Evolutionary conservation across 2,888 invertebrate genomes (phyloP).

Genomic region (Candidula unifasciata): DNA sequence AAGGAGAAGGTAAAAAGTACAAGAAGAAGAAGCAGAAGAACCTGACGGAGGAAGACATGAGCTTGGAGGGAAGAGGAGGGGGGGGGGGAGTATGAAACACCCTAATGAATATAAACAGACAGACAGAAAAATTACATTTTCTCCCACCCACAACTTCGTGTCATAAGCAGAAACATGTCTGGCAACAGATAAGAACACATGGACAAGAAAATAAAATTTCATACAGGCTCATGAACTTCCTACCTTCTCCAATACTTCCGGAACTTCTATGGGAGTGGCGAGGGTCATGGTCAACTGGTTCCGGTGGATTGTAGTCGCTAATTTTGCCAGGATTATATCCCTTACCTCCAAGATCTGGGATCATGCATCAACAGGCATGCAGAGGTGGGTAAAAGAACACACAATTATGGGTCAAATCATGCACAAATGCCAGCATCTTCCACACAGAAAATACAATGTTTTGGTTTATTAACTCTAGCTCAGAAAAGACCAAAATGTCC

Average conservation of each 20-base stretch:
- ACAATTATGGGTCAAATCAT: background rate
- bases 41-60: too few relatives aligned
- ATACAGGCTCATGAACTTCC: constrained; percentile 44
- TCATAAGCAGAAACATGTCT: too few relatives aligned
- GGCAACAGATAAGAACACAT: too few relatives aligned
- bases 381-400: constrained; percentile 26
- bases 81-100: too few relatives aligned
- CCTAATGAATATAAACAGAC: too few relatives aligned
- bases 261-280: constrained; percentile 62
- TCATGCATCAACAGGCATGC: constrained; percentile 43
- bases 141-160: too few relatives aligned
- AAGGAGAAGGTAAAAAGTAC: too few relatives aligned
- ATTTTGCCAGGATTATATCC: constrained; percentile 63
- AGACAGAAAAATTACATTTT: too few relatives aligned
- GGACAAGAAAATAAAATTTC: background rate
- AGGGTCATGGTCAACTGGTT: constrained; percentile 56
- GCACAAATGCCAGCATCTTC: background rate
- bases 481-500: too few relatives aligned
- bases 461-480: too few relatives aligned
- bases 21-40: too few relatives aligned
- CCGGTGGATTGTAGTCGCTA: constrained; percentile 62
- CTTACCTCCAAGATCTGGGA: constrained; percentile 34
- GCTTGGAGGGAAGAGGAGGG: too few relatives aligned
- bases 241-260: constrained; percentile 68
- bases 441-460: background rate